A percentile compares a stretch with the other conserved stretches of the same genome.
These are phyloP conservation scores for Crypturellus undulatus DNA, from an alignment of 2,113 vertebrate species.

Conservation along the genomic window DNA sequence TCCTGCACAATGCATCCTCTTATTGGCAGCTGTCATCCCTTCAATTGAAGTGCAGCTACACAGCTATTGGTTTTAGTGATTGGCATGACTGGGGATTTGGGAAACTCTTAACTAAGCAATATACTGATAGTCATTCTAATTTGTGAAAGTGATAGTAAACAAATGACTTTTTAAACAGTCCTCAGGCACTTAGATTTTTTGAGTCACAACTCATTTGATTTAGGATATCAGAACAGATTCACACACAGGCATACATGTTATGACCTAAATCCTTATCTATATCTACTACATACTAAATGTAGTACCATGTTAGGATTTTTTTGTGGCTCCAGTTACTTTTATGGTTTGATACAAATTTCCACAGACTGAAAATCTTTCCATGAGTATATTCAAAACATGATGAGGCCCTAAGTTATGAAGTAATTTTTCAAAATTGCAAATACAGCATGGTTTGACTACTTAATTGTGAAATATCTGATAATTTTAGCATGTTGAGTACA, in stretches of 20 bases:
- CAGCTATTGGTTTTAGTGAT: fast-evolving
- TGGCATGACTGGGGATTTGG: not conserved
- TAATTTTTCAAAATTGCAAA: not conserved
- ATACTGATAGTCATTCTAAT: not conserved
- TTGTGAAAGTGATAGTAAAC: not conserved
- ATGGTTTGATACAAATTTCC: not conserved
- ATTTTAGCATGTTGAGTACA: not conserved
- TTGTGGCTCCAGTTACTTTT: not conserved
- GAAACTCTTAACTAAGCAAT: not conserved
- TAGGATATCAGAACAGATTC: not conserved
- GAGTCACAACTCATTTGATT: not conserved
- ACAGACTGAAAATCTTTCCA: not conserved
- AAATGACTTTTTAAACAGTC: not conserved
- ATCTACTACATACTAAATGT: too few relatives aligned
- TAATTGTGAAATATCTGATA: not conserved
- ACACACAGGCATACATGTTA: not conserved
- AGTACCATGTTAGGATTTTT: not conserved
- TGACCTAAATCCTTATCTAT: not conserved
- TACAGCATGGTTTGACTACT: not conserved
- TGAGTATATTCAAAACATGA: not conserved
- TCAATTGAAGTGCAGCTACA: not conserved
- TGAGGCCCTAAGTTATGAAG: not conserved
- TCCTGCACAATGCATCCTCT: not conserved
- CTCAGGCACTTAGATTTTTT: not conserved
- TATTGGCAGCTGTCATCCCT: not conserved